Conservation (phyloP, 2,797 vertebrate genomes). For the Harpagifer antarcticus region DNA sequence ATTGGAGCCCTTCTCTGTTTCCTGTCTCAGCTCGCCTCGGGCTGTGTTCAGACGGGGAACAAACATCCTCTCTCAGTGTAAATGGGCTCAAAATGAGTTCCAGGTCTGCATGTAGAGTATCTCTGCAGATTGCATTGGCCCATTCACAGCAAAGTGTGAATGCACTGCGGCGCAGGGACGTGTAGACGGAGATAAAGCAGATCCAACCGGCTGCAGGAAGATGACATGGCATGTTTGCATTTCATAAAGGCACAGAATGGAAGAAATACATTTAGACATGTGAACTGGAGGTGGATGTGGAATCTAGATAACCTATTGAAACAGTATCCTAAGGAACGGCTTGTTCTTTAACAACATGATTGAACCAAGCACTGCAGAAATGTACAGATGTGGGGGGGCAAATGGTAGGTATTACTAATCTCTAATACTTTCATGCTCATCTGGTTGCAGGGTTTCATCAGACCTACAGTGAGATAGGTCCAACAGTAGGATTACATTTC, state of each 20-base stretch:
- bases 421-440: too few species aligned
- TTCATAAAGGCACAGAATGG: background rate
- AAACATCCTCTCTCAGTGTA: constrained; percentile 6
- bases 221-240: background rate
- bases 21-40: background rate
- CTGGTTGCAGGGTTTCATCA: too few species aligned
- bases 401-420: too few species aligned
- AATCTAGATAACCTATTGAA: background rate
- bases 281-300: background rate
- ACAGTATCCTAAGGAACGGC: background rate
- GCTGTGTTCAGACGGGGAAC: too few species aligned
- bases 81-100: constrained; percentile 44
- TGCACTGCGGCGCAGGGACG: too few species aligned
- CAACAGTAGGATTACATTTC: too few species aligned
- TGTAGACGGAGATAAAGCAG: constrained; percentile 10
- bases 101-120: constrained; percentile 27
- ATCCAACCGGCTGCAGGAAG: constrained; percentile 9
- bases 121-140: constrained; percentile 3
- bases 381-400: background rate
- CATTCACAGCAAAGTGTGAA: constrained; percentile 21
- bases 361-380: background rate
- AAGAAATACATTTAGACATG: background rate
- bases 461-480: background rate
- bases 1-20: constrained; percentile 2
- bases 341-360: background rate